Base-by-base conservation (phyloP, 2,888 invertebrate species). In the Cosmopolites sordidus region DNA sequence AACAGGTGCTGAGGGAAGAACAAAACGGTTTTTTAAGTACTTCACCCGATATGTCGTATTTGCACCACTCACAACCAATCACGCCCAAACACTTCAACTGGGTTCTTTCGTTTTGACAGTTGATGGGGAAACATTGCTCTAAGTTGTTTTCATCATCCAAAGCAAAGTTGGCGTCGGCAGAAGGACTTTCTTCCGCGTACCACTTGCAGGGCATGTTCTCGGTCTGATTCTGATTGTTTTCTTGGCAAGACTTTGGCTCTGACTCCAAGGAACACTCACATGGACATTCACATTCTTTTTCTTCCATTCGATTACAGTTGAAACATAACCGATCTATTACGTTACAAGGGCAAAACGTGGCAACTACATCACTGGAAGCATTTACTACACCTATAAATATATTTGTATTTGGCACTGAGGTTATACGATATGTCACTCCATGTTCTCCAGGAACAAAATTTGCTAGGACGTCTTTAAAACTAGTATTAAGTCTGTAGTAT, bases 231-330 rank as follows among this genome's bases (percentile, higher is more conserved):
- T 48, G 41, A 45, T 56, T 51, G 29, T 17, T 39, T 48, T 68
- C 63, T 22, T 64, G 65, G 57, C 69, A 69, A 38, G 65, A 64
- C 48, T 69, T 69, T n/a, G 63, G 64, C 33, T 66, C 67, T 18
- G 67, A 58, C 58, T 68, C 67, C 50, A 75, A 60, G 1, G 79
- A 86, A 68, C 95, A 95, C 72, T 95, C 93, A 70, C 95, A 95
- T 0, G 95, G 95, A 68, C 95, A 95, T 72, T 95, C 95, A 65
- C 95, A 95, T 69, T 94, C 93, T 2, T 85, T 88, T 74, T 92
- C 92, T 70, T 94, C 95, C 90, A 94, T 92, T 43, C 93, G 83
- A 70, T 92, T 87, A 70, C 95, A 95, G 70, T 94, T 94, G 17
- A 95, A 78, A 70, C 95, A 95, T 2, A 89, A 78, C 2, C 92